phyloP scores from a whole-genome alignment of 1,140 invertebrate species.

The Drosophila miranda region DNA sequence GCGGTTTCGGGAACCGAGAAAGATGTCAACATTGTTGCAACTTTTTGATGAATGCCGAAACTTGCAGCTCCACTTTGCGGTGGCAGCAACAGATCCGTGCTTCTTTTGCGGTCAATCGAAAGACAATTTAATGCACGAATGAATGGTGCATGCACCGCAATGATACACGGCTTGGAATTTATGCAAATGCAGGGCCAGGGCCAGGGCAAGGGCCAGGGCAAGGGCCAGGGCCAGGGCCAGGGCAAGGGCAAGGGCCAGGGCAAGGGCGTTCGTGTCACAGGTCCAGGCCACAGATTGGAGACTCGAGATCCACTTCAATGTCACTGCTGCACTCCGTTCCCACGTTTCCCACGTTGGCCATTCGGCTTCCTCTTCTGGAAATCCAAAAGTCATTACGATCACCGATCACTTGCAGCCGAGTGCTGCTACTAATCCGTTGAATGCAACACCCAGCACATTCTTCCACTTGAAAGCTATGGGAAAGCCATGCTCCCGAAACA shows the following conservation, averaged over 20 bases:
- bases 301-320: constrained; percentile 33
- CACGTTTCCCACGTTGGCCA: constrained; percentile 34
- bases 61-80: constrained; percentile 17
- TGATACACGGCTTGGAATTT: constrained; percentile 34
- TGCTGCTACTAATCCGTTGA: constrained; percentile 68
- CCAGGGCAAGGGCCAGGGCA: constrained; percentile 19
- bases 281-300: constrained; percentile 8
- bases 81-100: neutral
- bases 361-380: constrained; percentile 1
- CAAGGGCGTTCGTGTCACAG: constrained; percentile 30
- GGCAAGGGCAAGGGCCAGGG: constrained; percentile 22
- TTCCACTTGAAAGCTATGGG: constrained; percentile 52
- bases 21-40: constrained; percentile 73
- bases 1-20: neutral
- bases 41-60: constrained; percentile 66
- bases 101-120: constrained; percentile 52
- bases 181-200: constrained; percentile 59
- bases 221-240: constrained; percentile 20
- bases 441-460: constrained; percentile 55
- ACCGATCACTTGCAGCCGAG: constrained; percentile 51
- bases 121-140: constrained; percentile 75
- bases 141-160: constrained; percentile 8
- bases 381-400: constrained; percentile 71
- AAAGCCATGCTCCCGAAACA: constrained; percentile 24
- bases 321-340: constrained; percentile 53